Base-by-base conservation (phyloP, 2,888 invertebrate species). In the Drosophila multiciliata region DNA sequence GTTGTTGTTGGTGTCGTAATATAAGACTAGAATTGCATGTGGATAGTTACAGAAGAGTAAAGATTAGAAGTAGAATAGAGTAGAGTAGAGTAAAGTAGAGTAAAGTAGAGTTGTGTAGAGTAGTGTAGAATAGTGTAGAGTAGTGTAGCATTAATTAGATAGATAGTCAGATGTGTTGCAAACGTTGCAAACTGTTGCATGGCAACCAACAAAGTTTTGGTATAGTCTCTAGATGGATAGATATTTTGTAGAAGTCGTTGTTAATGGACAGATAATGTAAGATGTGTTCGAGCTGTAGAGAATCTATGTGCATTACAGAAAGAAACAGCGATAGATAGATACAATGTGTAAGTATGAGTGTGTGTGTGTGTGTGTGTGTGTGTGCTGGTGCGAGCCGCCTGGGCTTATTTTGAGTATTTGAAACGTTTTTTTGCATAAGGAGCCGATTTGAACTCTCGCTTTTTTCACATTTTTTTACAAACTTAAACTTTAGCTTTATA, bases 11-110 rank as follows among this genome's bases (percentile, higher is more conserved):
- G 52, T 78, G 55, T 73, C 75, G 83, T 85, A 82, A 81, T 82
- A 66, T 91, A 91, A 91, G 91, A 91, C 91, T 91, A 91, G 91
- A 91, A 89, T 91, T 87, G 88, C 90, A 82, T 90, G 82, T 81
- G 81, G 84, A 84, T 77, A 74, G 80, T 66, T 70, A 75, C 58
- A 82, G 77, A 48, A 78, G 62, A 60, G 58, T 57, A 29, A 29
- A 49, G 50, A 48, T 50, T 70, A 63, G 57, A 58, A 23, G 23
- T 23, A 45, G 45, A 23, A 48, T 23, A 75, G 57, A 59, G 38
- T 60, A 63, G n/a, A 68, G 54, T 53, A 50, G 58, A 65, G 60
- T 29, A 29, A 0, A 62, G 32, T 64, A 63, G 7, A n/a, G n/a
- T 49, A 52, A 35, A 66, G 67, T 57, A 45, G 6, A n/a, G 11